A percentile compares a stretch with the other conserved stretches of the same genome.
Evolutionary conservation across 2,888 invertebrate species (phyloP).

Genomic region (Mystacides longicornis): DNA sequence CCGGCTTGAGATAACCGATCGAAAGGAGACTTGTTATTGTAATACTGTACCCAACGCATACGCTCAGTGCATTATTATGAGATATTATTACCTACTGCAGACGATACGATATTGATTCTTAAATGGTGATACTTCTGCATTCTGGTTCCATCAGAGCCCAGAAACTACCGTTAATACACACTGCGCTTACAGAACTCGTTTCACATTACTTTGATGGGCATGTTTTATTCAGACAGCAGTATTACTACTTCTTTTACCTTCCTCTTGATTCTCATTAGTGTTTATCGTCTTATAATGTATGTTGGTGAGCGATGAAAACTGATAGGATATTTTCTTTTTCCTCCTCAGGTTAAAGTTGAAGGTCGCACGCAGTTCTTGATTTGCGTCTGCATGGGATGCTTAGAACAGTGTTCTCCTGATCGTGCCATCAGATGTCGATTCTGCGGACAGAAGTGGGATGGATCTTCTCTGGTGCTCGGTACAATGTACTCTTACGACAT

Average conservation of each 20-base stretch:
- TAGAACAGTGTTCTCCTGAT: constrained; percentile 74
- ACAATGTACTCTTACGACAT: constrained; percentile 99
- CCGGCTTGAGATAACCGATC: neutral
- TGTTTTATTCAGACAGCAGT: too few species aligned
- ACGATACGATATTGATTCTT: too few species aligned
- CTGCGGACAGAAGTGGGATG: constrained; percentile 86
- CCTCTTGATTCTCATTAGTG: too few species aligned
- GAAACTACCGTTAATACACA: neutral
- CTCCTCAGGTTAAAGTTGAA: constrained; percentile 76
- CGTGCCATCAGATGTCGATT: constrained; percentile 75
- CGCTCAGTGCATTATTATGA: too few species aligned
- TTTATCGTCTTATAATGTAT: neutral
- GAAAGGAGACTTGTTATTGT: neutral
- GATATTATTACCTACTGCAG: too few species aligned
- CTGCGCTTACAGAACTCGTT: neutral
- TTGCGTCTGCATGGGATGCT: constrained; percentile 90
- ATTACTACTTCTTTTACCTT: too few species aligned
- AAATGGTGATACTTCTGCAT: neutral
- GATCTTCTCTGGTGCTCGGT: constrained; percentile 86
- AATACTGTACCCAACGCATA: neutral
- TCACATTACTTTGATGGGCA: neutral
- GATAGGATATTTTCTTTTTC: neutral
- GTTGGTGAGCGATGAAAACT: neutral
- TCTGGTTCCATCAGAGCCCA: neutral
- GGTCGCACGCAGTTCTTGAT: constrained; percentile 84